phyloP scores from a whole-genome alignment of 35 echinoderm and acorn worm genomes.

The Acanthaster planci region DNA sequence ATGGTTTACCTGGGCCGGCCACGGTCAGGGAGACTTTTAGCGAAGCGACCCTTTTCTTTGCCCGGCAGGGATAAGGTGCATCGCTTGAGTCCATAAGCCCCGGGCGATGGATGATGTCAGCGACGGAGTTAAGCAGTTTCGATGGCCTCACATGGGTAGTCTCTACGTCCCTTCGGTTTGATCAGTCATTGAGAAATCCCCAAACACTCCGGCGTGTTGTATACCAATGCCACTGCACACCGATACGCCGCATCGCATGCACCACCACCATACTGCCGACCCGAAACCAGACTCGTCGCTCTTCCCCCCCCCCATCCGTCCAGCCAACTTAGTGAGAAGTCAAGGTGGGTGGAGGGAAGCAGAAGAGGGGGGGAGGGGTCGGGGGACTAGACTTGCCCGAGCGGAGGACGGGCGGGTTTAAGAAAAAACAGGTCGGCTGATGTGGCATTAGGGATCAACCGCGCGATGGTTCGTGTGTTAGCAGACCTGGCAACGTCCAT shows the following conservation, averaged over 20 bases:
- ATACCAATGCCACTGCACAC: no score
- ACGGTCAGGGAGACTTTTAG: background rate
- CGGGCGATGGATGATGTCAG: slow-evolving; percentile 21
- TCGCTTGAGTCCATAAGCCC: slow-evolving; percentile 10
- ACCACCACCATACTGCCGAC: no score
- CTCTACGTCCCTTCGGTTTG: slow-evolving; percentile 9
- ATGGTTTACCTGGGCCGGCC: background rate
- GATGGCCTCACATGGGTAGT: background rate
- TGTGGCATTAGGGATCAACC: slow-evolving; percentile 16
- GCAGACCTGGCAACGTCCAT: slow-evolving; percentile 20
- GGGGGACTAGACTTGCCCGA: background rate
- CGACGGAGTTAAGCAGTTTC: background rate
- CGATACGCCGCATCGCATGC: no score
- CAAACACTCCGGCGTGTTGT: background rate
- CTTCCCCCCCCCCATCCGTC: background rate
- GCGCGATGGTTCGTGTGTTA: slow-evolving; percentile 15
- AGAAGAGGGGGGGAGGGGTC: background rate
- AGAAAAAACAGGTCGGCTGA: slow-evolving; percentile 29
- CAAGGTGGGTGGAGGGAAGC: background rate
- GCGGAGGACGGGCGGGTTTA: background rate
- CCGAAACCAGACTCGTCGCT: background rate
- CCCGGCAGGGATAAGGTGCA: background rate
- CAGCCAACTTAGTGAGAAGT: no score
- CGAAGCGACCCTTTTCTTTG: background rate
- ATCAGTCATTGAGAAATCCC: slow-evolving; percentile 26